These are phyloP conservation scores for Neoascia interrupta DNA, from an alignment of 2,888 invertebrate species.

Conservation along the genomic window DNA sequence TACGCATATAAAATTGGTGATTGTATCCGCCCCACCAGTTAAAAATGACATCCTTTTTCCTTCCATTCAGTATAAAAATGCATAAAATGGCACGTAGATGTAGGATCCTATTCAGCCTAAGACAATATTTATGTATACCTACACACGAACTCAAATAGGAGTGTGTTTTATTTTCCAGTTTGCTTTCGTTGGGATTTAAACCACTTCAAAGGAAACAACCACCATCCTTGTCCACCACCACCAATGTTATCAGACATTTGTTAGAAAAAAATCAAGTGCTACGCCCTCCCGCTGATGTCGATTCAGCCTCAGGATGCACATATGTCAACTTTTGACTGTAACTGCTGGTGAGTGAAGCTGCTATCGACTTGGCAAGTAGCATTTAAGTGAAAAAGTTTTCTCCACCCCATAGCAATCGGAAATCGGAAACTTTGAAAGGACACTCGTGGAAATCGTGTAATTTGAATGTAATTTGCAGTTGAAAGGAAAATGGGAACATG, in stretches of 20 bases:
- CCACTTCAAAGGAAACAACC: too few species aligned
- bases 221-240: too few species aligned
- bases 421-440: slow-evolving; percentile 78
- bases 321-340: slow-evolving; percentile 78
- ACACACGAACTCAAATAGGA: too few species aligned
- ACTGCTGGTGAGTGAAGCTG: slow-evolving; percentile 53
- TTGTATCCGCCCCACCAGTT: too few species aligned
- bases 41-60: too few species aligned
- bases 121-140: too few species aligned
- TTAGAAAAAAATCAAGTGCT: slow-evolving; percentile 63
- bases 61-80: too few species aligned
- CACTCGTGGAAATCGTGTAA: slow-evolving; percentile 79
- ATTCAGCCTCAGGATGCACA: slow-evolving; percentile 79
- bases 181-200: too few species aligned
- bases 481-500: slow-evolving; percentile 61
- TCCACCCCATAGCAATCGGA: slow-evolving; percentile 73
- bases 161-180: too few species aligned
- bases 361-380: slow-evolving; percentile 58
- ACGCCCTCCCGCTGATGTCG: slow-evolving; percentile 76
- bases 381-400: slow-evolving; percentile 68
- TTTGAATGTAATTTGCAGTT: slow-evolving; percentile 79
- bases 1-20: too few species aligned
- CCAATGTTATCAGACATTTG: slow-evolving; percentile 52
- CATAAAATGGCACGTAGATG: too few species aligned
- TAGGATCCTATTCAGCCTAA: too few species aligned